These are phyloP conservation scores for Phataginus tetradactyla DNA, from an alignment of 2,797 vertebrate species.

Conservation along the genomic window DNA sequence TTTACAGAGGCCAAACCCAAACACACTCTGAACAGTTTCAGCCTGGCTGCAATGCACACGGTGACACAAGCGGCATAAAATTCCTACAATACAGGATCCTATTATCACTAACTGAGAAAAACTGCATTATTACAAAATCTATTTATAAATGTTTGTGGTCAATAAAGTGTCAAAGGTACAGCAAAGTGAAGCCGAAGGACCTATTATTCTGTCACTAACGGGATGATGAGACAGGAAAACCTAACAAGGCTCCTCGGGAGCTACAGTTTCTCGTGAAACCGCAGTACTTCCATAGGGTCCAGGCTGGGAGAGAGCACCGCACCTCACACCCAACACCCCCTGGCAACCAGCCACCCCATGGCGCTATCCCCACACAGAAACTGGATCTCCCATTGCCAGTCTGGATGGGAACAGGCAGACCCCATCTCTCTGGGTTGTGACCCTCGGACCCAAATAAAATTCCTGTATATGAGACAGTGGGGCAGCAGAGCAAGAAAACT, in stretches of 20 bases:
- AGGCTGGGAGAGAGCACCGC: not conserved
- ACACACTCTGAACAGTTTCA: slow-evolving; percentile 69
- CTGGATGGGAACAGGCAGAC: not conserved
- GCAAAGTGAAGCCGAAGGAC: not conserved
- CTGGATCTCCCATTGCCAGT: not conserved
- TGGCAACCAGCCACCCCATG: not conserved
- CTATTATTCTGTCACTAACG: not conserved
- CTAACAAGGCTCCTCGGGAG: too few relatives aligned
- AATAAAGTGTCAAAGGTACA: not conserved
- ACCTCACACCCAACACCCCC: not conserved
- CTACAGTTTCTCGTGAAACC: not conserved
- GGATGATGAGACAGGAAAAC: not conserved
- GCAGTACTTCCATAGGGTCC: rapidly evolving
- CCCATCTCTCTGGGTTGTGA: not conserved
- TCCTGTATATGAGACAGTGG: rapidly evolving
- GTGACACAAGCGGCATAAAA: slow-evolving; percentile 43
- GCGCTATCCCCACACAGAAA: not conserved
- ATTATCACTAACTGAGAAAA: slow-evolving; percentile 51
- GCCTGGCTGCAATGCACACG: slow-evolving; percentile 52
- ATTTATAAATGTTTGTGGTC: not conserved
- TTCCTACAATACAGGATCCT: not conserved
- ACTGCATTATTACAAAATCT: not conserved
- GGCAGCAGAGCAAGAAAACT: not conserved
- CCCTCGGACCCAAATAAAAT: not conserved
- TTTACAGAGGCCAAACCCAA: slow-evolving; percentile 65